Evolutionary conservation across 2,113 vertebrate species (phyloP), one percentile per base, ranked within the genome.

Genomic region (Pterophyllum scalare): DNA sequence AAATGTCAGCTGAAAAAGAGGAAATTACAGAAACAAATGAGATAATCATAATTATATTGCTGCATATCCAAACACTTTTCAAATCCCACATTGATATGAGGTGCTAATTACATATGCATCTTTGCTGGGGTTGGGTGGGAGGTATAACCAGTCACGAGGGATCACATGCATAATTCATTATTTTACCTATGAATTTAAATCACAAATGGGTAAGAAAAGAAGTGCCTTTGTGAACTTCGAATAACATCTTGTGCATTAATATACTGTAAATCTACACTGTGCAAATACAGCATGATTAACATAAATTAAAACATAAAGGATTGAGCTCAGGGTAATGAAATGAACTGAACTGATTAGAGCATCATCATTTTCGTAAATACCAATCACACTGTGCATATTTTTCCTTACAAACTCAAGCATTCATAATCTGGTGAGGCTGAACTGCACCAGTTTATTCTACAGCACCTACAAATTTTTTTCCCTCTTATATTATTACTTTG

Each of bases 141-240:
- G 65, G 58, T 82, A 79, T 79, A 82, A 83, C 38, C 35, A 83
- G 80, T 84, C 88, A 83, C 10, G 6, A 75, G 83, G 77, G 85
- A 88, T 86, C 72, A 14, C 76, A 93, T 93, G 52, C 82, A 88
- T 93, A 87, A 93, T 93, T 94, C 74, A 94, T 90, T 59, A 75
- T 52, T 59, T 59, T 72, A 86, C 75, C 77, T 72, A 80, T 89
- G 81, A 88, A 87, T 91, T 80, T 88, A 86, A 80, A 90, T 75
- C 79, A 84, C 75, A 75, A 59, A 80, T 46, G 35, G 46, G 67
- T 20, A 72, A 72, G 67, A n/a, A 72, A 72, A 72, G 19, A 72
- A 72, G 46, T 26, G 74, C 59, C 64, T 83, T 74, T 6, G 20
- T 79, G 58, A 67, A 58, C 11, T 4, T 61, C 14, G 80, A 31